phyloP scores from a whole-genome alignment of 2,888 invertebrate species.

The Philonicus albiceps region DNA sequence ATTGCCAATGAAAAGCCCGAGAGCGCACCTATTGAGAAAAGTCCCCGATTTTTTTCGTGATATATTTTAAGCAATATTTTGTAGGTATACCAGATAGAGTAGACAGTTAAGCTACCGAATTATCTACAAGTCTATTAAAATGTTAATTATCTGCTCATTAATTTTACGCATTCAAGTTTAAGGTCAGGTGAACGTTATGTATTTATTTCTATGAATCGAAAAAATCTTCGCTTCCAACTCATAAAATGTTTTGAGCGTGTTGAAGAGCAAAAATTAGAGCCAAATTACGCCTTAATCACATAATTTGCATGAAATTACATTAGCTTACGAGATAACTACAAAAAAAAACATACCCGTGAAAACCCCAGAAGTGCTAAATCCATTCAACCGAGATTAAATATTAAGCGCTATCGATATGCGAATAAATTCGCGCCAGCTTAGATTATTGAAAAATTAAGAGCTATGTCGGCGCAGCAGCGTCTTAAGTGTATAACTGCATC shows the following conservation, averaged over 20 bases:
- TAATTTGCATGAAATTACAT: constrained; percentile 6
- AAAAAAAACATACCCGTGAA: neutral
- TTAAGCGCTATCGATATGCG: constrained; percentile 13
- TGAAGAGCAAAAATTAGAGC: neutral
- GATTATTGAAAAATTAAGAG: neutral
- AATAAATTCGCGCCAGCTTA: neutral
- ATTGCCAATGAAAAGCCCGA: neutral
- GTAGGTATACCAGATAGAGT: neutral
- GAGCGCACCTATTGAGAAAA: neutral
- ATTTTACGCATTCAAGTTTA: constrained; percentile 5
- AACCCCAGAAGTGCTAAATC: constrained; percentile 4
- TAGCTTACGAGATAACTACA: neutral
- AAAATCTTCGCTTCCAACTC: neutral
- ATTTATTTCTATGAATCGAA: neutral
- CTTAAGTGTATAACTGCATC: neutral
- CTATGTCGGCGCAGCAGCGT: neutral
- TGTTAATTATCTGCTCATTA: neutral
- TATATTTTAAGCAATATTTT: neutral
- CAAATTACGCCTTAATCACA: constrained; percentile 3
- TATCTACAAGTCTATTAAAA: neutral
- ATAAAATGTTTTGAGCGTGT: neutral
- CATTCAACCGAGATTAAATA: constrained; percentile 1
- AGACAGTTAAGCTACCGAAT: neutral
- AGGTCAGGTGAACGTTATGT: neutral
- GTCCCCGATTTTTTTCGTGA: neutral